These are phyloP conservation scores for Cinclus cinclus DNA, from an alignment of 2,113 vertebrate genomes.

Conservation along the genomic window DNA sequence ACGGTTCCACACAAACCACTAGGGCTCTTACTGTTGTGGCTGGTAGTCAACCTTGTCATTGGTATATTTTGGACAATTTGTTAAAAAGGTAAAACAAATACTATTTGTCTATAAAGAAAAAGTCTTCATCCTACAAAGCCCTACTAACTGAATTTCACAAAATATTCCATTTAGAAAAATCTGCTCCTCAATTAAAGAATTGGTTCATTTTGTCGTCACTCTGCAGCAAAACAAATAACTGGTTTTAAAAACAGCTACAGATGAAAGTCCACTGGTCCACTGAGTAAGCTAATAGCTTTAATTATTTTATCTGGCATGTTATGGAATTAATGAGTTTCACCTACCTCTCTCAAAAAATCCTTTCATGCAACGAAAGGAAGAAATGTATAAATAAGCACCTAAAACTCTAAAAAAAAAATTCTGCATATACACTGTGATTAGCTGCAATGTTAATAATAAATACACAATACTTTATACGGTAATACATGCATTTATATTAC, in stretches of 20 bases:
- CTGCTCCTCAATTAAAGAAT: background rate
- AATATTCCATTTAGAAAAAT: background rate
- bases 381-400: background rate
- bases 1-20: background rate
- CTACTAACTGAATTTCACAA: background rate
- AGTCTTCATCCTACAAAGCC: background rate
- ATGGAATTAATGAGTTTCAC: background rate
- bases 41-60: background rate
- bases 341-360: background rate
- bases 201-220: background rate
- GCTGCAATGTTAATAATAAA: background rate
- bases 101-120: background rate
- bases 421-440: background rate
- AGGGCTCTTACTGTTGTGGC: background rate
- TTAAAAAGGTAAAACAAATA: background rate
- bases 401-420: background rate
- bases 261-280: background rate
- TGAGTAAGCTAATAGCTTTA: background rate
- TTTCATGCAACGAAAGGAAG: background rate
- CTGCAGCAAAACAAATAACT: background rate
- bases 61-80: background rate
- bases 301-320: background rate
- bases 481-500: background rate
- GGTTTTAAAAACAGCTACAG: background rate
- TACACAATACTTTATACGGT: background rate